Base-by-base conservation (phyloP, 2,113 vertebrate species). In the Parotia lawesii region DNA sequence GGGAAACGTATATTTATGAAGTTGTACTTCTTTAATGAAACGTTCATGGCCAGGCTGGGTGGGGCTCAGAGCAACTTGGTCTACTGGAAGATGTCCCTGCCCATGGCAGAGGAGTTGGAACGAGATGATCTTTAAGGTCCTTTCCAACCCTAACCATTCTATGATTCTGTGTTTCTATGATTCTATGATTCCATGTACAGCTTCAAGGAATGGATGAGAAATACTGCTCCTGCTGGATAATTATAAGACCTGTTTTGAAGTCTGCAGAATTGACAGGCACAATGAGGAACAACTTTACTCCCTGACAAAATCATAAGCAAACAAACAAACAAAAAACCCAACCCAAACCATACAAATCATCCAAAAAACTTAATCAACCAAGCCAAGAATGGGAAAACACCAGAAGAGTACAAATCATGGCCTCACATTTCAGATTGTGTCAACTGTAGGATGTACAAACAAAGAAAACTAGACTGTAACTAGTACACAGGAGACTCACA, bases 301-400 rank as follows among this genome's bases (percentile, higher is more conserved):
- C 40, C 15, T 21, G 40, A 23, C 18, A 35, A 17, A n/a, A 73
- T 28, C 45, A 9, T 18, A 25, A 14, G 11, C 15, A 66, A 25
- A n/a, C 15, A 9, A 42, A 31, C 17, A 27, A 44, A 42, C 16
- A 44, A 38, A 38, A 5, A 38, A n/a, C 31, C 42, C 31, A 18
- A 45, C 4, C 31, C 21, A n/a, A 66, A 10, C 31, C 5, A 25
- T 9, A 24, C 0, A 22, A 45, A n/a, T 10, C 6, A 27, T n/a
- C 3, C 6, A 47, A 47, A 47, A 35, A 35, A 18, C 3, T 15
- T 22, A 24, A n/a, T 19, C 15, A 47, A 35, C 16, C 8, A 28
- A 45, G 40, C 8, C 31, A 44, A 35, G 33, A 45, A 74, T 7
- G 6, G 20, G 8, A 28, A 47, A 58, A 9, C 20, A 58, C 8